Conservation (phyloP, 2,797 vertebrate species). For the Propithecus deckenii region DNA sequence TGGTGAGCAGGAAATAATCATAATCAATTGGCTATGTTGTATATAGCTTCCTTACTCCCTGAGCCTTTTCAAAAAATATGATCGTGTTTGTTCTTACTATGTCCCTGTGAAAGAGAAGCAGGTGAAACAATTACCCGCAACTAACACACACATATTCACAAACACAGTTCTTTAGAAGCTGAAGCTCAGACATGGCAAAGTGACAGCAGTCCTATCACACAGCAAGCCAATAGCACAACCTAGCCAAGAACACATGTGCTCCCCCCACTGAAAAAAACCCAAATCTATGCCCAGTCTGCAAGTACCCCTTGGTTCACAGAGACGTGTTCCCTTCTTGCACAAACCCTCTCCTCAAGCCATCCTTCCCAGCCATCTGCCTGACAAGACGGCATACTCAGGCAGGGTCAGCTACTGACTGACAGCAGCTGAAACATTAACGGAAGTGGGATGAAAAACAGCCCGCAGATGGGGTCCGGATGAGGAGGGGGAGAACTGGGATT, state of each 20-base stretch:
- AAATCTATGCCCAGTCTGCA: neutral
- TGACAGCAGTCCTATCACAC: neutral
- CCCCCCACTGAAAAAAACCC: neutral
- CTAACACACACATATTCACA: neutral
- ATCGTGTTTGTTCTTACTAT: neutral
- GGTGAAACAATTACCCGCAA: neutral
- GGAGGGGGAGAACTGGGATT: constrained; percentile 32
- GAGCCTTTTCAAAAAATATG: neutral
- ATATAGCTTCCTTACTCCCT: neutral
- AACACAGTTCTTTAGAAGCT: neutral
- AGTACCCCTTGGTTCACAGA: neutral
- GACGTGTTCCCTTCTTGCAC: neutral
- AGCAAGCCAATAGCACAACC: neutral
- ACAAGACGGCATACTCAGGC: constrained; percentile 22
- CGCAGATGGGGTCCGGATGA: constrained; percentile 44
- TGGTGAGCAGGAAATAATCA: neutral
- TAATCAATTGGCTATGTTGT: neutral
- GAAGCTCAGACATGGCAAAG: neutral
- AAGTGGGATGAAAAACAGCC: constrained; percentile 49
- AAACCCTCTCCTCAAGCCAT: neutral
- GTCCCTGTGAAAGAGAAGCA: neutral
- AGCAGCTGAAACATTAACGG: constrained; percentile 37
- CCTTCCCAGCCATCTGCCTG: constrained; percentile 15
- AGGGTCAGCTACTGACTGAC: constrained; percentile 62
- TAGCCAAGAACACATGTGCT: neutral